Evolutionary conservation across 2,797 vertebrate species (phyloP).

Genomic region (Sus cebifrons): DNA sequence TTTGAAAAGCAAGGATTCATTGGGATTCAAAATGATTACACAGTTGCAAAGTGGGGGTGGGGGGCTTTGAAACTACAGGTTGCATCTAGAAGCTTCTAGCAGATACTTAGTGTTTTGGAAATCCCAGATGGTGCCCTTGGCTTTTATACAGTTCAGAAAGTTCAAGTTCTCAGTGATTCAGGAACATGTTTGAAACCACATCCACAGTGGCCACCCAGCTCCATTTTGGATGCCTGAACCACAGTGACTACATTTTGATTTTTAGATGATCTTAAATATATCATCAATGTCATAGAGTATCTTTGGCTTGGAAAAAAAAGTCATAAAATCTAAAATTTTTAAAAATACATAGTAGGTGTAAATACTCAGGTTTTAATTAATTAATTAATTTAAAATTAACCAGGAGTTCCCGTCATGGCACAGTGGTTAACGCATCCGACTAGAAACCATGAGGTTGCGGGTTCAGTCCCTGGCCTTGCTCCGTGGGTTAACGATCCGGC

Average conservation of each 20-base stretch:
- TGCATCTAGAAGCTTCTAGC: not conserved
- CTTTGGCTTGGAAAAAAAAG: not conserved
- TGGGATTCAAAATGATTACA: not conserved
- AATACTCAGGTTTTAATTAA: not conserved
- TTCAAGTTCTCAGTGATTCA: not conserved
- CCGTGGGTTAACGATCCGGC: too few relatives aligned
- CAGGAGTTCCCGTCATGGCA: too few relatives aligned
- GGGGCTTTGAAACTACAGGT: not conserved
- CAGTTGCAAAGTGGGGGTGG: not conserved
- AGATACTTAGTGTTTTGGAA: not conserved
- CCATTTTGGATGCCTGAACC: not conserved
- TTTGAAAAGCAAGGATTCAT: not conserved
- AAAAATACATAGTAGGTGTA: not conserved
- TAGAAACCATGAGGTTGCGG: too few relatives aligned
- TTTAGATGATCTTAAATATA: not conserved
- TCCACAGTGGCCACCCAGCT: not conserved
- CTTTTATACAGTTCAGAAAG: not conserved
- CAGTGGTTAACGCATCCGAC: too few relatives aligned
- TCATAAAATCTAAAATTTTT: slow-evolving; percentile 12
- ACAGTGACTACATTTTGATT: not conserved
- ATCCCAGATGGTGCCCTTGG: not conserved
- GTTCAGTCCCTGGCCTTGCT: too few relatives aligned
- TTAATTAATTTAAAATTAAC: too few relatives aligned
- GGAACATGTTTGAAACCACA: not conserved
- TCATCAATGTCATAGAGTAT: not conserved